Evolutionary conservation across 35 echinoderm and acorn worm genomes (phyloP), one percentile per base, ranked within the genome.

Genomic region (Apostichopus japonicus): DNA sequence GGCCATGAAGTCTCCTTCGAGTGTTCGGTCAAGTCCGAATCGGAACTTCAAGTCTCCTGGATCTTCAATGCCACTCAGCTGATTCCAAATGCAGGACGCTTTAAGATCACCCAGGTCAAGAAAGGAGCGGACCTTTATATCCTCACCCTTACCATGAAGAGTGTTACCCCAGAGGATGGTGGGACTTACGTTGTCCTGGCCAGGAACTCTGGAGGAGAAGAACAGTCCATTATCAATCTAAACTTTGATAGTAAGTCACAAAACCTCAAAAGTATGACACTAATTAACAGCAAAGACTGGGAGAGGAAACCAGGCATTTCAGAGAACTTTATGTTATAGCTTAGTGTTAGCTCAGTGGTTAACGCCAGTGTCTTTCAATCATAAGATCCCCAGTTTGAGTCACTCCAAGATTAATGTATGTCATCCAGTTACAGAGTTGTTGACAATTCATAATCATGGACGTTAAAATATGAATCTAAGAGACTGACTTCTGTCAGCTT

Each of bases 241-340:
- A 99, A 99, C 93, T 99, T 99, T 96, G 95, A 99, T 63, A 93
- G 97, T 99, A 92, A 96, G 93, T 90, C 24, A 10, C 22, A 33
- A 33, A 33, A 33, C 27, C 27, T 33, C 27, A 33, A 33, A 33
- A 33, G 27, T 33, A 33, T 33, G 27, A 33, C 27, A 33, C 27
- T 33, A 33, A 33, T 33, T 33, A 33, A 33, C 1, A 33, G 27
- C 27, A 33, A 33, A 33, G 27, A 33, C 27, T 33, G 27, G 27
- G 0, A 33, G 27, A 33, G 27, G 27, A 33, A 1, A 33, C 27
- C 27, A 33, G 27, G 27, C 0, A 1, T 1, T 33, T 33, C 27
- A 33, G 27, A 33, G 1, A 33, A 33, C 27, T 33, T 33, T 33
- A 33, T 33, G 27, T 33, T 33, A 1, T 33, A 33, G 27, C 27